Evolutionary conservation across 1,140 invertebrate genomes (phyloP), one percentile per base, ranked within the genome.

Genomic region (Trichonephila clavipes): DNA sequence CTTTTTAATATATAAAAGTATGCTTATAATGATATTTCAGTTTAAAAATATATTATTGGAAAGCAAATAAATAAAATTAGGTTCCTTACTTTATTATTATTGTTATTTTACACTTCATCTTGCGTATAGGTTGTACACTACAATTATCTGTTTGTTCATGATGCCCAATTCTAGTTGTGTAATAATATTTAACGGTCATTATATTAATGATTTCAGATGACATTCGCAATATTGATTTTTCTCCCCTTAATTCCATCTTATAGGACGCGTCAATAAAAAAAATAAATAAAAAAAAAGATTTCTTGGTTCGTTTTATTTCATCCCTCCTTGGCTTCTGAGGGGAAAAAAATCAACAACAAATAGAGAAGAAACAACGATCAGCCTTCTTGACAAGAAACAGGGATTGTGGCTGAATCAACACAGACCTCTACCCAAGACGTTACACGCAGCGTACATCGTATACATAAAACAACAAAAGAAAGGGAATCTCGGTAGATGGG

Each of bases 301-400:
- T 58, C 82, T 21, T 44, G 7, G 82, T 59, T 85, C 40, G 77
- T n/a, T 85, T 58, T 21, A 12, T 7, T 24, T 85, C 28, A n/a
- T 85, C n/a, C 28, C 34, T 40, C 16, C 18, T 61, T 34, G 4
- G 58, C 7, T 58, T 85, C 83, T 85, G 1, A 7, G 51, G 51
- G 28, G 18, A 59, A 6, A 64, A 89, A 89, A 58, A 88, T 64
- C n/a, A 4, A 18, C 7, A 12, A 62, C 24, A 72, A 72, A 88
- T 44, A 72, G 40, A 85, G 59, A 24, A 21, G 64, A 92, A 85
- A 61, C 28, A 92, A 28, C 77, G 34, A 92, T 85, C 82, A 64
- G 88, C 82, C 81, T 85, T 92, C 90, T 92, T 92, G 90, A 92
- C 90, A 92, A 92, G 90, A 51, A 92, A 92, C 90, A 92, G 90